Percentiles rank a stretch among this genome's conserved stretches.
Evolutionary conservation across 2,113 vertebrate species (phyloP).

Genomic region (Melanerpes formicivorus): DNA sequence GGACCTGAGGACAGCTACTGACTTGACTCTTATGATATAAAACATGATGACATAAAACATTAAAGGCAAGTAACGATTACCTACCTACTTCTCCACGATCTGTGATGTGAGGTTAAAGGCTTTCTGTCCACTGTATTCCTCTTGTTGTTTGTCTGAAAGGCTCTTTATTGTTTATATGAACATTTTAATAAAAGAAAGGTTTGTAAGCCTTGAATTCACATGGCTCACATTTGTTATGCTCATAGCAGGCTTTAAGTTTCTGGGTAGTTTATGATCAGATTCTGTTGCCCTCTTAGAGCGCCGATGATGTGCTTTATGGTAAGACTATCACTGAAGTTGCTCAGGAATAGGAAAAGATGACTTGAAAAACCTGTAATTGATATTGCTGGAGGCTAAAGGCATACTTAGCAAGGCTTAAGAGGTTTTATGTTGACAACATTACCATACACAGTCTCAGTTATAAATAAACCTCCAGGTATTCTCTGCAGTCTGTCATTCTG

Average conservation of each 20-base stretch:
- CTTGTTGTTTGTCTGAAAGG: background rate
- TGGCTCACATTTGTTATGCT: background rate
- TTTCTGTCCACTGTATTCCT: background rate
- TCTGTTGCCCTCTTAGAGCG: background rate
- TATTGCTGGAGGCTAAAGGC: background rate
- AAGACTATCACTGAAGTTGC: background rate
- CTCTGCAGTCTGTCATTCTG: background rate
- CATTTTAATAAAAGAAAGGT: background rate
- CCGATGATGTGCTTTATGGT: background rate
- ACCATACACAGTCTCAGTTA: background rate
- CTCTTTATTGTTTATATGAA: background rate
- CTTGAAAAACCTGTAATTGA: background rate
- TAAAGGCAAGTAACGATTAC: constrained; percentile 11
- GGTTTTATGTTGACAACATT: background rate
- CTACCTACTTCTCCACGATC: background rate
- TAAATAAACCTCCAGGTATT: background rate
- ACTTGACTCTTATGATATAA: background rate
- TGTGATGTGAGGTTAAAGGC: background rate
- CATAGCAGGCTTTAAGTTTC: background rate
- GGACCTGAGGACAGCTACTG: background rate
- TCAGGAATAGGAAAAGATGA: background rate
- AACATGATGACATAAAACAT: background rate
- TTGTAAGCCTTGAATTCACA: background rate
- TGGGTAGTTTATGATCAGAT: background rate
- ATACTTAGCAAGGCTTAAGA: background rate